Conservation (phyloP, 1,140 invertebrate genomes). For the Phortica variegata region DNA sequence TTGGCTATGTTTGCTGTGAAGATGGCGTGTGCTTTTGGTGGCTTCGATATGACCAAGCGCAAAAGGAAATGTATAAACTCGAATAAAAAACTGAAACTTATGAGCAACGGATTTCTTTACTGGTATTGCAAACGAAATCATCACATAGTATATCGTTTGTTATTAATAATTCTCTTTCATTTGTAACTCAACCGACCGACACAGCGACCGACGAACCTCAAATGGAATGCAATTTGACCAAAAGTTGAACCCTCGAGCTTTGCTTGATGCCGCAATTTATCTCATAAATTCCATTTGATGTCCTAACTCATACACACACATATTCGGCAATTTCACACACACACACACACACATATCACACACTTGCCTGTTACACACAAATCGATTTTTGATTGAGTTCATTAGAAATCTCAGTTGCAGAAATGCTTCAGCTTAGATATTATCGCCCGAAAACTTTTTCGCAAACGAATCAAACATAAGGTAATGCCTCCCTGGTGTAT, state of each 20-base stretch:
- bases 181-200: constrained; percentile 4
- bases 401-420: constrained; percentile 39
- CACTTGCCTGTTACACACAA: constrained; percentile 20
- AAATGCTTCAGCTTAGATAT: constrained; percentile 24
- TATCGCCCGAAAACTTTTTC: constrained; percentile 26
- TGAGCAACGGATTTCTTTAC: constrained; percentile 5
- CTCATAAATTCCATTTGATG: constrained; percentile 53
- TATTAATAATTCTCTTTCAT: constrained; percentile 52
- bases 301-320: constrained; percentile 4
- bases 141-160: constrained; percentile 1
- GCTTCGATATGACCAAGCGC: not conserved
- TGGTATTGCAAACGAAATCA: too few species aligned
- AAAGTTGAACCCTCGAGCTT: too few species aligned
- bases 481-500: constrained; percentile 47
- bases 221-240: constrained; percentile 27
- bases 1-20: constrained; percentile 1
- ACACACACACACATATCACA: not conserved
- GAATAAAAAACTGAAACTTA: constrained; percentile 28
- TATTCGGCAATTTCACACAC: not conserved
- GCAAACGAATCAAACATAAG: not conserved
- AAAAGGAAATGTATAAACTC: not conserved
- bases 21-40: not conserved
- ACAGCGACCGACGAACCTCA: constrained; percentile 11
- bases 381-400: constrained; percentile 57
- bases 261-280: constrained; percentile 32